Percentiles rank a stretch among this genome's conserved stretches.
Evolutionary conservation across 1,140 invertebrate species (phyloP).

Genomic region (Cotesia chilonis): DNA sequence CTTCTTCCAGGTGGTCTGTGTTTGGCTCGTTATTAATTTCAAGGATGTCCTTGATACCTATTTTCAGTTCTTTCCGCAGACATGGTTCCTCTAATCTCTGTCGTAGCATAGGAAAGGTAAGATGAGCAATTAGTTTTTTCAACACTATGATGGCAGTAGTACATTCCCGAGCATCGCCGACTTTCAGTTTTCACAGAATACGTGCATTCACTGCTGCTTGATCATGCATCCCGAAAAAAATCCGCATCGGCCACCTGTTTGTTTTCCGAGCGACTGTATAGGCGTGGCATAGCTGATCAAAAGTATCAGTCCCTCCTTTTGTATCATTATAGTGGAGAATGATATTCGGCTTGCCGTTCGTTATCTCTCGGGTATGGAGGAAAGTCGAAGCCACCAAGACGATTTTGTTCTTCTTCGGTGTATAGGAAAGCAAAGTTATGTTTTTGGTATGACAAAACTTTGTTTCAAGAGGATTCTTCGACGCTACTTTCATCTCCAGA

Average conservation of each 20-base stretch:
- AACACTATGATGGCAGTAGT: too few species aligned
- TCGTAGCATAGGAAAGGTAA: too few species aligned
- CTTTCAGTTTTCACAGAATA: neutral
- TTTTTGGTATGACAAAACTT: conserved; percentile 37
- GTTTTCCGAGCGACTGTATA: conserved; percentile 50
- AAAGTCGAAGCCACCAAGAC: conserved; percentile 48
- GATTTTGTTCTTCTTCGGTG: conserved; percentile 50
- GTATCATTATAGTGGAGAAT: conserved; percentile 60
- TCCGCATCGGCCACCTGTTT: conserved; percentile 53
- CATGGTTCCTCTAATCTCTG: too few species aligned
- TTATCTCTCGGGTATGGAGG: conserved; percentile 14
- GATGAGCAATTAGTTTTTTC: too few species aligned
- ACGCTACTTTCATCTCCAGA: conserved; percentile 36
- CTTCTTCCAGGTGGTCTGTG: too few species aligned
- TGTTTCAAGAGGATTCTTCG: neutral
- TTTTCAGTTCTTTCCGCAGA: too few species aligned
- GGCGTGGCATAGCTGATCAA: conserved; percentile 59
- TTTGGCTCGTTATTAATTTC: too few species aligned
- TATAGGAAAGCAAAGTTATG: conserved; percentile 45
- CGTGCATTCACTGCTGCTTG: conserved; percentile 16
- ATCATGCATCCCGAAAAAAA: conserved; percentile 40
- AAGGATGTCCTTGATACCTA: too few species aligned
- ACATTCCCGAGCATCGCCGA: too few species aligned
- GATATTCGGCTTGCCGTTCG: conserved; percentile 56
- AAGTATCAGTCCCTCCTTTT: conserved; percentile 64